A percentile compares a stretch with the other conserved stretches of the same genome.
These are phyloP conservation scores for Diplolepis rosae DNA, from an alignment of 2,888 invertebrate genomes.

Conservation along the genomic window DNA sequence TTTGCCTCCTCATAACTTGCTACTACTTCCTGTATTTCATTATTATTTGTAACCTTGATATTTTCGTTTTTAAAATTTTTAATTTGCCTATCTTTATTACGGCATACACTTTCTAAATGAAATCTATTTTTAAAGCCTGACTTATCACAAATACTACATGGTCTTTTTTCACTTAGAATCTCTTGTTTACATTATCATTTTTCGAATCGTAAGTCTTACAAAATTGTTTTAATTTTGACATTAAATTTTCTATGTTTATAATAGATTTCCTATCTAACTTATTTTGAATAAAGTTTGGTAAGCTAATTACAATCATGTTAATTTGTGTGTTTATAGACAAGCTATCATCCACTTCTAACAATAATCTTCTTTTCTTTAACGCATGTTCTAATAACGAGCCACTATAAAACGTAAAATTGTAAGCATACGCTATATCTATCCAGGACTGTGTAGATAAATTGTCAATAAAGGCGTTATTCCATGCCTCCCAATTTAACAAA, in stretches of 20 bases:
- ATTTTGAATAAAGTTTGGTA: conserved; percentile 41
- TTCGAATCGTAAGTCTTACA: conserved; percentile 15
- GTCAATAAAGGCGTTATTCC: conserved; percentile 44
- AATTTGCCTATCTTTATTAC: conserved; percentile 35
- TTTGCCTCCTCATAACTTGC: conserved; percentile 40
- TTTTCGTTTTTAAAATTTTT: conserved; percentile 34
- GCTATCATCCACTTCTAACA: conserved; percentile 41
- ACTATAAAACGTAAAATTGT: conserved; percentile 39
- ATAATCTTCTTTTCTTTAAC: conserved; percentile 41
- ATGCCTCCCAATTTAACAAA: conserved; percentile 33
- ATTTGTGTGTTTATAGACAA: conserved; percentile 40
- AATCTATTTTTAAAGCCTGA: conserved; percentile 42
- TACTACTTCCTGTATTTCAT: conserved; percentile 36
- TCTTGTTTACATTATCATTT: conserved; percentile 33
- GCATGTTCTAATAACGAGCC: conserved; percentile 40
- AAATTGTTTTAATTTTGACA: conserved; percentile 42
- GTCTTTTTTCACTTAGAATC: conserved; percentile 33
- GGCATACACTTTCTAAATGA: conserved; percentile 37
- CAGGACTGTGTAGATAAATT: conserved; percentile 43
- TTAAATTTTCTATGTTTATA: conserved; percentile 40
- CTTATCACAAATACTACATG: conserved; percentile 38
- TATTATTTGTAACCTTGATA: conserved; percentile 39
- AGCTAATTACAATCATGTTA: conserved; percentile 38
- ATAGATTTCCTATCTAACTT: conserved; percentile 39
- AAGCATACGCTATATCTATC: conserved; percentile 44